Percentiles rank a stretch among this genome's conserved stretches.
These are phyloP conservation scores for Palaemon carinicauda DNA, from an alignment of 1,140 invertebrate genomes.

Conservation along the genomic window DNA sequence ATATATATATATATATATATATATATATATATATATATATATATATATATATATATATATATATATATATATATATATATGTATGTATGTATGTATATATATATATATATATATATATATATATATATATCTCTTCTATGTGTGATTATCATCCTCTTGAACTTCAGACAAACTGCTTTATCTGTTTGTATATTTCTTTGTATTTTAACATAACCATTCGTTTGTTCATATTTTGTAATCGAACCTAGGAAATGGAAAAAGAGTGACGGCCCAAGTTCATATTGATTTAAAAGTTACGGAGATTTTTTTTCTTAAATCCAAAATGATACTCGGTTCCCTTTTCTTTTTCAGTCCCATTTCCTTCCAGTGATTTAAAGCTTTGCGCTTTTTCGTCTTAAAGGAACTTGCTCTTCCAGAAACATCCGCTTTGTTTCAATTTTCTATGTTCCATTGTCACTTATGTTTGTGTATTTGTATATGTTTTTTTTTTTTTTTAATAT, in stretches of 20 bases:
- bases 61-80: neutral
- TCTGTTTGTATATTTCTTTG: neutral
- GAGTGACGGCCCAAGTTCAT: too few species aligned
- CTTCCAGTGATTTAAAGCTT: too few species aligned
- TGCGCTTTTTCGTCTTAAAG: too few species aligned
- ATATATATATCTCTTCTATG: neutral
- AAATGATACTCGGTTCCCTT: too few species aligned
- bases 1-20: neutral
- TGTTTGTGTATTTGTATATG: neutral
- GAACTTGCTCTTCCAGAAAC: too few species aligned
- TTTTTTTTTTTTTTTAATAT: neutral
- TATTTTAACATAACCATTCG: neutral
- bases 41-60: neutral
- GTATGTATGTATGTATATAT: neutral
- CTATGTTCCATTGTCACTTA: neutral
- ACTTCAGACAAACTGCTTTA: neutral
- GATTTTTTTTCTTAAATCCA: too few species aligned
- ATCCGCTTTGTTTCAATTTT: neutral
- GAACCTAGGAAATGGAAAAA: too few species aligned
- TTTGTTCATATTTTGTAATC: neutral
- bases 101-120: neutral
- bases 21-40: constrained; percentile 2
- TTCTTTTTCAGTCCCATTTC: too few species aligned
- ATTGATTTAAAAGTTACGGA: too few species aligned
- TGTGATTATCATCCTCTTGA: neutral